Conservation (phyloP, 2,113 vertebrate species). For the Periophthalmus modestus region DNA sequence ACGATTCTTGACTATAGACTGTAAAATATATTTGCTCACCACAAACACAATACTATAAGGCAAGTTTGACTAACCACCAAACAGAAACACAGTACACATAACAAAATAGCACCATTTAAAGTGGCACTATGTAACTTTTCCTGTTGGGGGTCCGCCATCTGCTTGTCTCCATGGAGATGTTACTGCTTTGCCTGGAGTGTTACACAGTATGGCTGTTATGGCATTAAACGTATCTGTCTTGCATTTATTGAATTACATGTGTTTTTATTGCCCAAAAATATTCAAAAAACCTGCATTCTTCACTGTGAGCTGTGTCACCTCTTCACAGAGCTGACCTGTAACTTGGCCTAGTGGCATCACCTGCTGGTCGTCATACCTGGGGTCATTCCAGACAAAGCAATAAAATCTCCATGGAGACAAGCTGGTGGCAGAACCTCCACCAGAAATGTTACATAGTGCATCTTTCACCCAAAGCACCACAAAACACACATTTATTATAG, state of each 20-base stretch:
- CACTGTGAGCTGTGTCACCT: no score
- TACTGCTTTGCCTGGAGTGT: not conserved
- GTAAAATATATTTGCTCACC: not conserved
- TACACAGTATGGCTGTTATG: not conserved
- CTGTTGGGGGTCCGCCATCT: not conserved
- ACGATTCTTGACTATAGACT: no score
- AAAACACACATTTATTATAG: conserved; percentile 28
- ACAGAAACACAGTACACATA: not conserved
- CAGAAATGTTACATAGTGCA: conserved; percentile 65
- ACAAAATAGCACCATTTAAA: conserved; percentile 6
- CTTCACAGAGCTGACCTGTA: no score
- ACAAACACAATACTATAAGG: not conserved
- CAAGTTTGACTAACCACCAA: not conserved
- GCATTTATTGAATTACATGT: not conserved
- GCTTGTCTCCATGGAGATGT: not conserved
- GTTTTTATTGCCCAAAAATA: no score
- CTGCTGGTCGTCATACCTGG: no score
- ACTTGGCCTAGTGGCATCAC: no score
- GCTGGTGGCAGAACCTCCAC: conserved; percentile 27
- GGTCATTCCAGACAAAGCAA: not conserved
- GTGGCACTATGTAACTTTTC: not conserved
- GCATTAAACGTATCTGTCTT: not conserved
- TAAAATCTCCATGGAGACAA: not conserved
- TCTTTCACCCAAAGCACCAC: conserved; percentile 74
- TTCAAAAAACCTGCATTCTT: not conserved